Conservation (phyloP, 1,140 invertebrate genomes). For the Drosophila sulfurigaster region DNA sequence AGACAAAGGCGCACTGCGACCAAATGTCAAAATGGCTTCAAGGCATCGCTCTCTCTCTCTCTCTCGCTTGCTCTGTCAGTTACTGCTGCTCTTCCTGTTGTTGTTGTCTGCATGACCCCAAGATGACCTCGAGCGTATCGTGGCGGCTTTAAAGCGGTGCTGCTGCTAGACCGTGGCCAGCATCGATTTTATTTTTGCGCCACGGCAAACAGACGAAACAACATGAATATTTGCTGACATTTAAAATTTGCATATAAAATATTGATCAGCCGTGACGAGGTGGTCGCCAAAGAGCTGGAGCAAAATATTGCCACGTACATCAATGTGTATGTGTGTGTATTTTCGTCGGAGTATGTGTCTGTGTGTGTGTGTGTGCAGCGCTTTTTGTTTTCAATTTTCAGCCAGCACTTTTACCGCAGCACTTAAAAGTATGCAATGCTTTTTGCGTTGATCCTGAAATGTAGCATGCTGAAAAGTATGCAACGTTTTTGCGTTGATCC, state of each 20-base stretch:
- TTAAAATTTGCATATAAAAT: conserved; percentile 72
- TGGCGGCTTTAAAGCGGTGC: conserved; percentile 50
- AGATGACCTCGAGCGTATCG: conserved; percentile 51
- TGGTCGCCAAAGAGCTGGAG: conserved; percentile 31
- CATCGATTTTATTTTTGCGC: conserved; percentile 60
- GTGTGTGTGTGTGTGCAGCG: too few species aligned
- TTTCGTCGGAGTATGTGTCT: too few species aligned
- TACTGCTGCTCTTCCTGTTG: neutral
- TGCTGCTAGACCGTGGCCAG: conserved; percentile 35
- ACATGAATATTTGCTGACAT: conserved; percentile 57
- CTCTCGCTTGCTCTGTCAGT: conserved; percentile 5
- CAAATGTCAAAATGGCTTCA: conserved; percentile 74
- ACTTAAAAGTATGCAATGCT: conserved; percentile 49
- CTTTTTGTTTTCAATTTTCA: conserved; percentile 1
- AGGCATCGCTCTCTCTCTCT: conserved; percentile 11
- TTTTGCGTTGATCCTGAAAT: conserved; percentile 21
- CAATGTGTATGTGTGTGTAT: too few species aligned
- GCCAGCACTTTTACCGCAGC: conserved; percentile 52
- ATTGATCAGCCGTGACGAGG: conserved; percentile 70
- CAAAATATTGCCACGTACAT: too few species aligned
- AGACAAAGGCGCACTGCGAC: conserved; percentile 73
- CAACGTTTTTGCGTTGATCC: conserved; percentile 10
- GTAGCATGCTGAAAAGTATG: neutral
- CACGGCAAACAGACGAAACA: conserved; percentile 25
- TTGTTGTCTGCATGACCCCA: conserved; percentile 50